Evolutionary conservation across 2,113 vertebrate species (phyloP), one percentile per base, ranked within the genome.

Genomic region (Cygnus atratus): DNA sequence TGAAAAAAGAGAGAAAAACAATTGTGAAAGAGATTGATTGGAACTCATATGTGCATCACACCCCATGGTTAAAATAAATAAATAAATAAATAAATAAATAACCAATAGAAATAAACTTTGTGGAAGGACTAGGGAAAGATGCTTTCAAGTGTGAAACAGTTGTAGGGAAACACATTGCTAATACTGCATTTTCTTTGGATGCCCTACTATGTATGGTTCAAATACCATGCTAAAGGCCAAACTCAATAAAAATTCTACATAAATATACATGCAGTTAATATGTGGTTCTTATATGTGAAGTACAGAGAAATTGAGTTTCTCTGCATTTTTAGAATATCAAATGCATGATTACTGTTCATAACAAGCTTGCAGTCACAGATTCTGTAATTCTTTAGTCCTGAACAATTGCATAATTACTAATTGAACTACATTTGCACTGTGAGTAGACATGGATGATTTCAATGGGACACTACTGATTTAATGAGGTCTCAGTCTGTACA

Each of bases 221-320:
- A 91, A 92, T 88, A 68, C 33, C 57, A 75, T 81, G 84, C 74
- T 87, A 87, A 88, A 95, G 29, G 46, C 65, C 96, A 67, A 95
- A 65, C 46, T 95, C 82, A 96, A 84, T 96, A 96, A 86, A 91
- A 71, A 88, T 87, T 95, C 82, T 87, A 28, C 43, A 94, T 43
- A 57, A 96, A 87, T 87, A 89, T n/a, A 31, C 84, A 80, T 95
- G 92, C 74, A 96, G 80, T 96, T 95, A 92, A 91, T 91, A 88
- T 63, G 46, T 26, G 29, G 2, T 83, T 77, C 25, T 81, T 85
- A 31, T 46, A 84, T 44, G n/a, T 59, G 67, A 94, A 93, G 13
- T 39, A 81, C 76, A 65, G 92, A 86, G 48, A 92, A 93, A 79
- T 54, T 54, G 29, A 88, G 54, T 61, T 93, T 88, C 50, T 90